Percentiles rank a stretch among this genome's conserved stretches.
These are phyloP conservation scores for Rhodeus uyekii DNA, from an alignment of 2,797 vertebrate genomes.

Conservation along the genomic window DNA sequence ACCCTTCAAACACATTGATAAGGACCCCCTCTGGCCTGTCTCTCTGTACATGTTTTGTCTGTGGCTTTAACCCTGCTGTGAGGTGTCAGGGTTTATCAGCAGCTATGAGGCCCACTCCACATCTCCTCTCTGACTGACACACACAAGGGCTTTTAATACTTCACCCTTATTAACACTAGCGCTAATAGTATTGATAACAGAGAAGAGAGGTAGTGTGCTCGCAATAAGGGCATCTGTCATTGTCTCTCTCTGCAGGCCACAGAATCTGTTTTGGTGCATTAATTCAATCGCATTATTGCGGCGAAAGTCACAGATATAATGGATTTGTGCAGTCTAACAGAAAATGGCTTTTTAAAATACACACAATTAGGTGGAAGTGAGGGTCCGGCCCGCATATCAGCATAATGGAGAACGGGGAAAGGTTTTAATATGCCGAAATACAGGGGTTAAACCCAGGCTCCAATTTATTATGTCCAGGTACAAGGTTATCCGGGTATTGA, in stretches of 20 bases:
- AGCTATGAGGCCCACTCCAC: constrained; percentile 56
- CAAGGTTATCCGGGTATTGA: constrained; percentile 76
- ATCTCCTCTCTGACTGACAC: constrained; percentile 45
- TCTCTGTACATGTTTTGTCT: constrained; percentile 38
- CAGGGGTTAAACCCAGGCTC: constrained; percentile 66
- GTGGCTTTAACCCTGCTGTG: constrained; percentile 48
- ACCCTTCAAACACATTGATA: constrained; percentile 42
- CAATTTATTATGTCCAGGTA: constrained; percentile 72
- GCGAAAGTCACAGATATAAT: constrained; percentile 90
- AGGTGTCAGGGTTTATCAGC: constrained; percentile 69
- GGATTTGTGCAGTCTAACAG: constrained; percentile 99
- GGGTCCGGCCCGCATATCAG: constrained; percentile 80
- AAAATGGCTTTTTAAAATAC: constrained; percentile 98
- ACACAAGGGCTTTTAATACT: constrained; percentile 43
- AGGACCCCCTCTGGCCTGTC: constrained; percentile 42
- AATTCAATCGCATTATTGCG: constrained; percentile 92
- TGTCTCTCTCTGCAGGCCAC: constrained; percentile 77
- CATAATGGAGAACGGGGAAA: constrained; percentile 83
- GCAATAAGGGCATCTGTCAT: constrained; percentile 97
- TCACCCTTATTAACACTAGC: constrained; percentile 67
- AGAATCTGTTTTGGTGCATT: constrained; percentile 86
- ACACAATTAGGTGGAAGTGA: constrained; percentile 93
- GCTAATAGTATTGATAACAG: constrained; percentile 75
- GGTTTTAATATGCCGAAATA: constrained; percentile 86
- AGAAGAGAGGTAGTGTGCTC: constrained; percentile 70